Evolutionary conservation across 1,140 invertebrate species (phyloP).

Genomic region (Apis florea): DNA sequence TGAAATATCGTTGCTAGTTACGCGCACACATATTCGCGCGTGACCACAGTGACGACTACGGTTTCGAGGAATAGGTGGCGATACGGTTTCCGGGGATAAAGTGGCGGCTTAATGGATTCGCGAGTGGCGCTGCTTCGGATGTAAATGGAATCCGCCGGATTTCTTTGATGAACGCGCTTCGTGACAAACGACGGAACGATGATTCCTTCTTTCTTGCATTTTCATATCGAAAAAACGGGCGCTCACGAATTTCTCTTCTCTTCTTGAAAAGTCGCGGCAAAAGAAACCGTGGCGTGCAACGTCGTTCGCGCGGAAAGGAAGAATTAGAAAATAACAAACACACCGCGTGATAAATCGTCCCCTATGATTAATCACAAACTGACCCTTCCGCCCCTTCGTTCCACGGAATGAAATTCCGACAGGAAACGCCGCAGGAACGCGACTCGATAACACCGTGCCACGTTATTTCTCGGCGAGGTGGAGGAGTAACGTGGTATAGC

Average conservation of each 20-base stretch:
- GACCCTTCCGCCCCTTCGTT: no score
- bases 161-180: background rate
- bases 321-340: no score
- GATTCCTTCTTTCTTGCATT: background rate
- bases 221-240: no score
- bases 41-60: background rate
- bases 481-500: no score
- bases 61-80: background rate
- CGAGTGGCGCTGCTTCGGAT: background rate
- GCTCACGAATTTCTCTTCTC: no score
- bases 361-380: no score
- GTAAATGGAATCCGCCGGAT: slow-evolving; percentile 9
- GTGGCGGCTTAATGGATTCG: slow-evolving; percentile 13
- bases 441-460: background rate
- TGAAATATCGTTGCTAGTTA: background rate
- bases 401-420: no score
- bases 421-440: no score
- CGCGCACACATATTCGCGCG: background rate
- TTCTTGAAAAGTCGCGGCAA: no score
- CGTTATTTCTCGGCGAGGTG: background rate
- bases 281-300: no score
- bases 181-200: slow-evolving; percentile 1
- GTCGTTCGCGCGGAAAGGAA: no score
- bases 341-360: no score
- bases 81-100: slow-evolving; percentile 2